Base-by-base conservation (phyloP, 2,797 vertebrate genomes). In the Anabas testudineus region DNA sequence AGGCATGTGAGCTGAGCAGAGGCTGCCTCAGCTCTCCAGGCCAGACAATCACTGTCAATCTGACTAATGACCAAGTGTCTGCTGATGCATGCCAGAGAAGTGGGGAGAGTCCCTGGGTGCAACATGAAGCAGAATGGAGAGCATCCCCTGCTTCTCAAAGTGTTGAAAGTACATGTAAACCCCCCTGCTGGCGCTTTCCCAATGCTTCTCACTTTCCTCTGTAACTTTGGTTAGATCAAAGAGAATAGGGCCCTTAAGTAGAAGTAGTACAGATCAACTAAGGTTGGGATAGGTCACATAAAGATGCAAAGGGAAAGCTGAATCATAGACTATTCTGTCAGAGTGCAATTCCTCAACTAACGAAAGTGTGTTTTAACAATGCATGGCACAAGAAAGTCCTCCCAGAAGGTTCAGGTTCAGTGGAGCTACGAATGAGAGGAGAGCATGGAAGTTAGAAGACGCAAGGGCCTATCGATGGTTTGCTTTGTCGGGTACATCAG, bases 11-110 rank as follows among this genome's bases (percentile, higher is more conserved):
- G 84, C 61, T n/a, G 76, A 74, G 87, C 62, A 41, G 62, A 76
- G 83, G 82, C 82, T 85, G 88, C 87, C 84, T 87, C 80, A 67
- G 76, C 87, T 92, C 87, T 72, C 82, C 87, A 80, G 87, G 78
- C 85, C 87, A 84, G 91, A 94, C 91, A 90, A 89, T 91, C 84
- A 90, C 91, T 91, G 91, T 92, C 92, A 92, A 91, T 93, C 92
- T 92, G 81, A 86, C 87, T 92, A 93, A 92, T 91, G 91, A 92
- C 91, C 91, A 80, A 87, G 81, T 90, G 90, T 89, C 90, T 92
- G 90, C 89, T 84, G 90, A 90, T 89, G 90, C 88, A 87, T 81
- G 82, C 85, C 82, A 85, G 80, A 78, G 87, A 86, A 88, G 80
- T 18, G 55, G 69, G 72, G 69, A 71, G 68, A 81, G 79, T 88